Conservation (phyloP, 2,113 vertebrate genomes). For the Theristicus caerulescens region DNA sequence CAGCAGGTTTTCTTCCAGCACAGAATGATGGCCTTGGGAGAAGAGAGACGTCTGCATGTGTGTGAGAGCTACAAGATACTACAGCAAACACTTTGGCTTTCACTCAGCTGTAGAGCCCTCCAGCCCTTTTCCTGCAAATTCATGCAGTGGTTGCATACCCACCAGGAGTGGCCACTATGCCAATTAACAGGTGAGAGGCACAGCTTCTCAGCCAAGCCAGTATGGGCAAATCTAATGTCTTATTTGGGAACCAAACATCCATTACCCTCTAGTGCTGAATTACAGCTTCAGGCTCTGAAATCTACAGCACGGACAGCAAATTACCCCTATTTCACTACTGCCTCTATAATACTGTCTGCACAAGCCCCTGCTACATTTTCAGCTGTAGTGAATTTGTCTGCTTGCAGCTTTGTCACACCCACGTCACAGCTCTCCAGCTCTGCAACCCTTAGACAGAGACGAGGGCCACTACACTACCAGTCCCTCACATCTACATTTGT, state of each 20-base stretch:
- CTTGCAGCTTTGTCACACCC: neutral
- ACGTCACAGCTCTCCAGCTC: neutral
- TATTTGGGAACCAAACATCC: neutral
- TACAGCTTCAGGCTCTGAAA: neutral
- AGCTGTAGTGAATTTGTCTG: neutral
- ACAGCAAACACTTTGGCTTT: neutral
- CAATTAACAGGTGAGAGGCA: neutral
- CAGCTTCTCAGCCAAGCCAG: neutral
- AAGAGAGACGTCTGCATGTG: neutral
- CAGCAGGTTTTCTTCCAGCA: neutral
- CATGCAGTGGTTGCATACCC: fast-evolving
- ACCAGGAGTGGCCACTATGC: neutral
- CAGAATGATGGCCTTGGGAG: neutral
- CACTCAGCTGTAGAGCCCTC: neutral
- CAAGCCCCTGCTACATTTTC: neutral
- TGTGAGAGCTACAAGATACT: neutral
- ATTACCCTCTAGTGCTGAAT: neutral
- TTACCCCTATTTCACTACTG: neutral
- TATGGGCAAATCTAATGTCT: neutral
- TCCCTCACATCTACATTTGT: neutral
- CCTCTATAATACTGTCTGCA: neutral
- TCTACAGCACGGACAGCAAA: neutral
- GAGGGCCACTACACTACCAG: neutral
- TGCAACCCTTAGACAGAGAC: neutral
- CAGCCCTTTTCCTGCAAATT: neutral